Evolutionary conservation across 1,140 invertebrate genomes (phyloP).

Genomic region (Saccostrea cuccullata): DNA sequence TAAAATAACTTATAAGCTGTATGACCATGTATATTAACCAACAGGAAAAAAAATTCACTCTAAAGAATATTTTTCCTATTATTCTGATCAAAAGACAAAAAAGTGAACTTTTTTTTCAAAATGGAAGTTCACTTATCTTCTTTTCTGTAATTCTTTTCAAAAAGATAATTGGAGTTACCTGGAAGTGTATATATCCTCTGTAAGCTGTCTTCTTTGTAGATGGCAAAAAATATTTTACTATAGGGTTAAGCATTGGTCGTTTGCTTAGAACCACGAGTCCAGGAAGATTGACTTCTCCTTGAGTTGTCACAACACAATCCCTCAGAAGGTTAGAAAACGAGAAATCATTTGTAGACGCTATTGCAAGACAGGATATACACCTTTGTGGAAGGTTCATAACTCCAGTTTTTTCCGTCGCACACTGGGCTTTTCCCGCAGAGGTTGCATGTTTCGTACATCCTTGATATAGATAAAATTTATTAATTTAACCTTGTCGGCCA

Average conservation of each 20-base stretch:
- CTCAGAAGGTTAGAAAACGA: background rate
- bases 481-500: no score
- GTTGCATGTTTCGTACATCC: background rate
- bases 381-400: background rate
- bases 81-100: no score
- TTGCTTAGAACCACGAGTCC: background rate
- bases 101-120: no score
- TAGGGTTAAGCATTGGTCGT: background rate
- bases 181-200: slow-evolving; percentile 19
- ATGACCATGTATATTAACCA: no score
- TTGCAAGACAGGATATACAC: background rate
- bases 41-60: no score
- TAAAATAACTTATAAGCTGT: no score
- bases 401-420: background rate
- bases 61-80: no score
- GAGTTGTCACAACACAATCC: background rate
- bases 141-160: no score
- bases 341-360: background rate
- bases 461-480: background rate
- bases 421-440: background rate
- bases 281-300: slow-evolving; percentile 12
- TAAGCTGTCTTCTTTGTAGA: background rate
- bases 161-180: background rate
- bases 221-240: slow-evolving; percentile 9
- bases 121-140: no score